Evolutionary conservation across 1,140 invertebrate genomes (phyloP), one percentile per base, ranked within the genome.

Genomic region (Ridgeia piscesae): DNA sequence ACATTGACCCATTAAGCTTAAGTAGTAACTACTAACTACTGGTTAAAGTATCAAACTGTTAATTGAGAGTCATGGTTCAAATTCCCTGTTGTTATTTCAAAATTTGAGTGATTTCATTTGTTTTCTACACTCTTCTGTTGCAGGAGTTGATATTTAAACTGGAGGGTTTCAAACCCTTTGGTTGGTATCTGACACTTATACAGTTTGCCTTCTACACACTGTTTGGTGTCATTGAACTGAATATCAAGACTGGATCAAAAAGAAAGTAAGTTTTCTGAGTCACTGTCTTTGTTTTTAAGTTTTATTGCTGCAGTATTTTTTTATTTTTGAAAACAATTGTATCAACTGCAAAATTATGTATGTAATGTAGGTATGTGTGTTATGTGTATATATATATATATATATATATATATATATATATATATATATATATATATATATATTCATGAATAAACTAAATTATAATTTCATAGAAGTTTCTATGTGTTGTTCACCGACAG

Each of bases 141-240:
- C 33, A 98, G 97, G 99, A 99, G 96, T 96, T 99, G 33, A 98
- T 99, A 95, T 99, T 99, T 95, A 97, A 97, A 0, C 96, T 98
- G 1, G 97, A 98, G 92, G 98, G 98, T 92, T 98, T 99, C 94
- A 97, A 98, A 95, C 97, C 98, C 31, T 98, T 97, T 95, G 98
- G 98, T 90, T 98, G 98, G 97, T 99, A 98, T 95, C 96, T 99
- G 92, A 99, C 99, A 9, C 96, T 99, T 89, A 96, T 99, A 33
- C 99, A 99, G 96, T 99, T 99, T 97, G 96, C 97, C 17, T 98
- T 97, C 94, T 99, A 99, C 95, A 97, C 97, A 58, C 92, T 97
- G 91, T 98, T 99, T 95, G 98, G 98, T 92, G 96, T 97, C 93
- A 94, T 97, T 48, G 98, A 99, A 96, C 97, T 97, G 14, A 95